These are phyloP conservation scores for Eustalomyia histrio DNA, from an alignment of 2,888 invertebrate species.

Conservation along the genomic window DNA sequence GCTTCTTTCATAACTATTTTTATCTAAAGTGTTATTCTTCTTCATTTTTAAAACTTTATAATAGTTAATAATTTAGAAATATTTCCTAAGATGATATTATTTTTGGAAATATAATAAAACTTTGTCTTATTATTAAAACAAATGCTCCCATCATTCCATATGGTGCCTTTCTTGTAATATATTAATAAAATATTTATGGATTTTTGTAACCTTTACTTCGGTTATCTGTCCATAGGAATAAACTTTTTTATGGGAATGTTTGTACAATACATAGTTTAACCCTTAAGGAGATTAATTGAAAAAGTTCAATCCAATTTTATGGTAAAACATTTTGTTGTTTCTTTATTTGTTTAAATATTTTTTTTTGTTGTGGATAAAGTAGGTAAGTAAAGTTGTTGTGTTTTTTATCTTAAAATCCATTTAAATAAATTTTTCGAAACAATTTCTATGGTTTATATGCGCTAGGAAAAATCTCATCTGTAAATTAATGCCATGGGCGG, in stretches of 20 bases:
- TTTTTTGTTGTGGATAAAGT: not conserved
- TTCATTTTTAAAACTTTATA: too few relatives aligned
- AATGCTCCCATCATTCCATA: constrained; percentile 7
- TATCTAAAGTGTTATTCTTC: too few relatives aligned
- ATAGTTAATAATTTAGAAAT: not conserved
- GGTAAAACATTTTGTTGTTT: not conserved
- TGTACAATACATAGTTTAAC: constrained; percentile 1
- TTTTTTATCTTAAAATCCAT: constrained; percentile 14
- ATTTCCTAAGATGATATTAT: not conserved
- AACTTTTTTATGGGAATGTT: not conserved
- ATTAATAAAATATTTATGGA: not conserved
- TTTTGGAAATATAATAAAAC: not conserved
- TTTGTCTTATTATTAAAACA: constrained; percentile 16
- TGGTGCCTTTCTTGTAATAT: not conserved
- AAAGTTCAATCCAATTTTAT: constrained; percentile 30
- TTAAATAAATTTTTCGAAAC: constrained; percentile 4
- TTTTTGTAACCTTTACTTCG: not conserved
- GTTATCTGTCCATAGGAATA: constrained; percentile 1
- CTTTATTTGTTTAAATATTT: not conserved
- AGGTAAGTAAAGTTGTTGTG: too few relatives aligned
- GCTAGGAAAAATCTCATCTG: constrained; percentile 21
- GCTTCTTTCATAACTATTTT: too few relatives aligned
- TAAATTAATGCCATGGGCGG: constrained; percentile 41
- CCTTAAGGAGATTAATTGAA: constrained; percentile 47
- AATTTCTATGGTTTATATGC: not conserved